Evolutionary conservation across 1,140 invertebrate species (phyloP), one percentile per base, ranked within the genome.

Genomic region (Drosophila nasuta): DNA sequence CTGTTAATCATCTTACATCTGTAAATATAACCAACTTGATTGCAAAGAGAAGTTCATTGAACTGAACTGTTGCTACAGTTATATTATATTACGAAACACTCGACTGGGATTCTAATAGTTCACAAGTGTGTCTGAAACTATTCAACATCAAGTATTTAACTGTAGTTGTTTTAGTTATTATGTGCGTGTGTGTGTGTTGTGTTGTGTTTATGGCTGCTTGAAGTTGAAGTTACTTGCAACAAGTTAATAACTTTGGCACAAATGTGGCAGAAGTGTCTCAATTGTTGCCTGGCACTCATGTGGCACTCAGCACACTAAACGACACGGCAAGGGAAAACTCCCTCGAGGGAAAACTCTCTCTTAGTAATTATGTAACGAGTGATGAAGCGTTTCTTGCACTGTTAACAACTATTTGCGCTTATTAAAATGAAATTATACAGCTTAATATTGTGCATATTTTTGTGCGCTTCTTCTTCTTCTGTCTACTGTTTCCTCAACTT

Each of bases 361-460:
- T 25, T 17, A 45, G 56, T 70, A 64, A 65, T 71, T 75, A 64
- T 76, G 48, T 45, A 28, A 20, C 25, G 65, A 52, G 68, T 82
- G 82, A 86, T 88, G 72, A 82, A 87, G 78, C 85, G 83, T 46
- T 87, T 86, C 7, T 25, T 25, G 3, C 25, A 15, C 17, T 43
- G 46, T 71, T 77, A 60, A 54, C 38, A 82, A 81, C 85, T 81
- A 81, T 81, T 85, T 78, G 43, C 51, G 52, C 57, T 89, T 89
- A 85, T 88, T 85, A 88, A 88, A 88, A 79, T 78, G 43, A 75
- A 88, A 85, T 89, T 89, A 89, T 76, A 52, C 70, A 66, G 71
- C 65, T 70, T 66, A 75, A 77, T 58, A 85, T 54, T 20, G 10
- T 63, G 28, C 52, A 25, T 48, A 33, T 56, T 46, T 60, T 13